A percentile compares a stretch with the other conserved stretches of the same genome.
Conservation (phyloP, 1,140 invertebrate species). For the Drosophila neocordata region DNA sequence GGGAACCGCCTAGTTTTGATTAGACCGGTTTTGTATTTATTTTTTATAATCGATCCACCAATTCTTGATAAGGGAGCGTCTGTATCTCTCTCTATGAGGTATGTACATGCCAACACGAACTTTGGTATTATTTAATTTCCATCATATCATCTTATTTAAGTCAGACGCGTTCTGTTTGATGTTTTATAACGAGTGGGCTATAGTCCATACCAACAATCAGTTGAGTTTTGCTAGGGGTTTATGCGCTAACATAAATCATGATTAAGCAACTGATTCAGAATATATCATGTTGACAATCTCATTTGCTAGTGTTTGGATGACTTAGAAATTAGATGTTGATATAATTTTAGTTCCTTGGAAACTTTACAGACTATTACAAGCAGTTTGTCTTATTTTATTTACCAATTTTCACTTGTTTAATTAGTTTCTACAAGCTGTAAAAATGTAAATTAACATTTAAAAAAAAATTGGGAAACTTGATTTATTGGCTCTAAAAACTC, state of each 20-base stretch:
- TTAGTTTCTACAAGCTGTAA: too few relatives aligned
- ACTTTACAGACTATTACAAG: too few relatives aligned
- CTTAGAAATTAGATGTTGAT: too few relatives aligned
- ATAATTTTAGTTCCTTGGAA: too few relatives aligned
- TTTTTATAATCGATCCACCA: constrained; percentile 5
- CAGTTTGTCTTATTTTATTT: too few relatives aligned
- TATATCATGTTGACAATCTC: too few relatives aligned
- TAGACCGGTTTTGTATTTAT: neutral
- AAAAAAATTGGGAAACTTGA: too few relatives aligned
- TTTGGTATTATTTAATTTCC: neutral
- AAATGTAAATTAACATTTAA: too few relatives aligned
- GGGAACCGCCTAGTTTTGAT: neutral
- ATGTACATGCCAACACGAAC: neutral
- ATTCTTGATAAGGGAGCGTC: neutral
- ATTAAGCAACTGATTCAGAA: neutral
- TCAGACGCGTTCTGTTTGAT: neutral
- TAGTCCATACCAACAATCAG: neutral
- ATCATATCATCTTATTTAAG: neutral
- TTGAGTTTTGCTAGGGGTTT: neutral
- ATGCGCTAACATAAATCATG: neutral
- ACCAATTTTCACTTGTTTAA: too few relatives aligned
- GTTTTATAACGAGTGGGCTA: neutral
- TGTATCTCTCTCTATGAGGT: neutral
- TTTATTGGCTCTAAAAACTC: too few relatives aligned
- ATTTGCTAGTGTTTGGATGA: too few relatives aligned